phyloP scores from a whole-genome alignment of 2,797 vertebrate genomes.

The Numenius phaeopus region DNA sequence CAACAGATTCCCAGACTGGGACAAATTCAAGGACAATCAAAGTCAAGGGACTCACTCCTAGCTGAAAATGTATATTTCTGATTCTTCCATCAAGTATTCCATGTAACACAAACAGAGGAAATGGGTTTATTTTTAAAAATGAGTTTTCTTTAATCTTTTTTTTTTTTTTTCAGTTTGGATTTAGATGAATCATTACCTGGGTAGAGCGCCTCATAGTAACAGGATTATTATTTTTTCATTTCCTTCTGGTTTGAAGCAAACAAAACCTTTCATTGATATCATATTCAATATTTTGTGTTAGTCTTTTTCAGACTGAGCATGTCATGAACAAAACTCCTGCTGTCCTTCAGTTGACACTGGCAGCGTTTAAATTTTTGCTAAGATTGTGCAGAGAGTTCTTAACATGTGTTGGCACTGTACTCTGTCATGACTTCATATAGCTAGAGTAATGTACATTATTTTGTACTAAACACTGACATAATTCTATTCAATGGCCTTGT shows the following conservation, averaged over 20 bases:
- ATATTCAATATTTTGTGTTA: not conserved
- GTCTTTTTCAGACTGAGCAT: not conserved
- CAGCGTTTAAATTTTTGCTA: conserved; percentile 21
- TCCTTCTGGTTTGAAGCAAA: conserved; percentile 24
- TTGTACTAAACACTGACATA: conserved; percentile 40
- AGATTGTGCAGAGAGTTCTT: not conserved
- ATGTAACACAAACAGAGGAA: not conserved
- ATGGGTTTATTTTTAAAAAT: not conserved
- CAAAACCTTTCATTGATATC: not conserved
- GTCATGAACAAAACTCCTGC: not conserved
- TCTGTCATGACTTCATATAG: conserved; percentile 37
- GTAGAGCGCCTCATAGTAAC: not conserved
- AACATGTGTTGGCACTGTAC: not conserved
- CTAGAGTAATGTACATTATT: conserved; percentile 28
- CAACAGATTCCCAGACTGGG: not conserved
- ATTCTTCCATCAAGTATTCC: not conserved
- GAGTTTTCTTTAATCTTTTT: not conserved
- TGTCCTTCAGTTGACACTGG: conserved; percentile 37
- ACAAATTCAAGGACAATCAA: not conserved
- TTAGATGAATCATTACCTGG: not conserved
- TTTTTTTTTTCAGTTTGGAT: not conserved
- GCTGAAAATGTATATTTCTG: not conserved
- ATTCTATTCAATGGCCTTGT: conserved; percentile 12
- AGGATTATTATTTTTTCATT: conserved; percentile 3
- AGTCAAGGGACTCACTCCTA: not conserved